Conservation (phyloP, 2,113 vertebrate genomes). For the Lasiurus cinereus region DNA sequence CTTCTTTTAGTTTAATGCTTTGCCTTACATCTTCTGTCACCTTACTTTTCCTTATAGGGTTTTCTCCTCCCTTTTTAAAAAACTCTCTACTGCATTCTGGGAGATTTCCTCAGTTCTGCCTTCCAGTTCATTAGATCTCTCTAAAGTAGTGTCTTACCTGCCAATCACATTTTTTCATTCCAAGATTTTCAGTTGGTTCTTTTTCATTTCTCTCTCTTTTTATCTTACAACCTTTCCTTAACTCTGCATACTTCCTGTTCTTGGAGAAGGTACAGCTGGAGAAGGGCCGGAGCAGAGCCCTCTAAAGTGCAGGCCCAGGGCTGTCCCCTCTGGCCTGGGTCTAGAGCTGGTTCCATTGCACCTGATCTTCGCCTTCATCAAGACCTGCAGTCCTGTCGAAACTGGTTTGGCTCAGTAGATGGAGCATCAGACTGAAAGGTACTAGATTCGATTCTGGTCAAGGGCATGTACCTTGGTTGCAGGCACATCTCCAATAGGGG, state of each 20-base stretch:
- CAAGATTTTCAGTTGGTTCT: neutral
- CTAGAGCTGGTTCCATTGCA: neutral
- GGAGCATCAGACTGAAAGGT: no score
- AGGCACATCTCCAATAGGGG: no score
- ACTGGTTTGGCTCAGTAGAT: no score
- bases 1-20: constrained; percentile 13
- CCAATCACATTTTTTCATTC: constrained; percentile 15
- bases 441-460: no score
- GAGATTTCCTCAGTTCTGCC: constrained; percentile 10
- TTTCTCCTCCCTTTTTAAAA: neutral
- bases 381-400: neutral
- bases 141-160: neutral
- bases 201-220: constrained; percentile 30
- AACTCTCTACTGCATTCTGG: neutral
- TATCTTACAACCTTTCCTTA: neutral
- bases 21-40: neutral
- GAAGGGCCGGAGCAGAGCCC: neutral
- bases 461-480: no score
- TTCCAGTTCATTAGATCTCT: constrained; percentile 45
- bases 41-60: neutral
- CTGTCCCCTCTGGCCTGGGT: neutral
- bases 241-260: neutral
- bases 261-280: neutral
- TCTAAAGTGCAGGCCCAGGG: no score
- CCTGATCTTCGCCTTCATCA: neutral